Conservation (phyloP, 1,140 invertebrate genomes). For the Drosophila elegans region DNA sequence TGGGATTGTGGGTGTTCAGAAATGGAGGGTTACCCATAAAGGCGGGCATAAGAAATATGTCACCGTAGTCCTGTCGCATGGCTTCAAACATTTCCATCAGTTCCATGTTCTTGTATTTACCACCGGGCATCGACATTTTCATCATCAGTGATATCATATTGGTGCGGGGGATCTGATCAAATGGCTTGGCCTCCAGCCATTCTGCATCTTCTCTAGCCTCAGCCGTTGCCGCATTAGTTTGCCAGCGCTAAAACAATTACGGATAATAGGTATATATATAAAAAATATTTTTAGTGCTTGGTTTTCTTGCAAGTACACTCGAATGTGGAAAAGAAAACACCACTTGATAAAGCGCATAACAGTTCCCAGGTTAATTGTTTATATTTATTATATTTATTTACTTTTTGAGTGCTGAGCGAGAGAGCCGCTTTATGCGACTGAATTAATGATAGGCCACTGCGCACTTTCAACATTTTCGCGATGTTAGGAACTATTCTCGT, state of each 20-base stretch:
- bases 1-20: constrained; percentile 60
- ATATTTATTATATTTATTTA: constrained; percentile 12
- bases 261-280: not conserved
- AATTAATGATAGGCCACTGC: constrained; percentile 32
- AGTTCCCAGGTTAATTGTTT: constrained; percentile 12
- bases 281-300: too few species aligned
- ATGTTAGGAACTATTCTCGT: constrained; percentile 10
- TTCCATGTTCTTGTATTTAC: constrained; percentile 65
- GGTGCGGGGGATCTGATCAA: constrained; percentile 33
- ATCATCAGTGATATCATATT: constrained; percentile 20
- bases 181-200: constrained; percentile 57
- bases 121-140: constrained; percentile 65
- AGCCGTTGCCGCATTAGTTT: constrained; percentile 43
- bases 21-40: constrained; percentile 54
- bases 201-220: constrained; percentile 32
- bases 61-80: constrained; percentile 51
- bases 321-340: not conserved
- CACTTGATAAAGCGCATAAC: not conserved
- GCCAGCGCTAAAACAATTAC: constrained; percentile 44
- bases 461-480: constrained; percentile 55
- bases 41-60: constrained; percentile 55
- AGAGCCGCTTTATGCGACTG: constrained; percentile 27
- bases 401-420: constrained; percentile 13
- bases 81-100: constrained; percentile 28
- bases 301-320: not conserved